A percentile compares a stretch with the other conserved stretches of the same genome.
Conservation (phyloP, 2,797 vertebrate genomes). For the Pachyuromys duprasi region DNA sequence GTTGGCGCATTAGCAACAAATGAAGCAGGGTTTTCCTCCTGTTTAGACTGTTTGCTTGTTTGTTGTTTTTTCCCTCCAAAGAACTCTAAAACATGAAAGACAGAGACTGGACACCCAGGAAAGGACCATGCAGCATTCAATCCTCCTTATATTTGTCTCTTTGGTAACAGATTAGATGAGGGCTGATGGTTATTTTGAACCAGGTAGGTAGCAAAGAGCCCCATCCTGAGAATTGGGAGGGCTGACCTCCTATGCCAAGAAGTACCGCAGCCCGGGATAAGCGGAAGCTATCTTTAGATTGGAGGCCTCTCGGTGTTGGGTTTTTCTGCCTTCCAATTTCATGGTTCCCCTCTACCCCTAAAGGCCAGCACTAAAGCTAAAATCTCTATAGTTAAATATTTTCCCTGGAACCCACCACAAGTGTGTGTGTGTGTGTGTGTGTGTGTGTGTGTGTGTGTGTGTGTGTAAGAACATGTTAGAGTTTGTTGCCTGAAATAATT, state of each 20-base stretch:
- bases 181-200: not conserved
- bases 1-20: not conserved
- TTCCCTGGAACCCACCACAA: not conserved
- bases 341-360: not conserved
- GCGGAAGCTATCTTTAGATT: slow-evolving; percentile 30
- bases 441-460: not conserved
- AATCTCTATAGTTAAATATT: not conserved
- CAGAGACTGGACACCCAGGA: not conserved
- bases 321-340: slow-evolving; percentile 29
- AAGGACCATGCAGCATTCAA: not conserved
- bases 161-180: slow-evolving; percentile 2
- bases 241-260: not conserved
- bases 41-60: not conserved
- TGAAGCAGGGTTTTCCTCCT: not conserved
- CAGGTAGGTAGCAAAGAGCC: not conserved
- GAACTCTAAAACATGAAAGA: not conserved
- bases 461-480: not conserved
- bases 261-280: not conserved
- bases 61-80: not conserved
- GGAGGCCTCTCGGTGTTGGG: not conserved
- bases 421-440: not conserved
- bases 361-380: slow-evolving; percentile 16
- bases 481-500: not conserved
- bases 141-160: not conserved
- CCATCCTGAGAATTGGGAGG: not conserved